phyloP scores from a whole-genome alignment of 2,888 invertebrate genomes.

The Boloria selene region DNA sequence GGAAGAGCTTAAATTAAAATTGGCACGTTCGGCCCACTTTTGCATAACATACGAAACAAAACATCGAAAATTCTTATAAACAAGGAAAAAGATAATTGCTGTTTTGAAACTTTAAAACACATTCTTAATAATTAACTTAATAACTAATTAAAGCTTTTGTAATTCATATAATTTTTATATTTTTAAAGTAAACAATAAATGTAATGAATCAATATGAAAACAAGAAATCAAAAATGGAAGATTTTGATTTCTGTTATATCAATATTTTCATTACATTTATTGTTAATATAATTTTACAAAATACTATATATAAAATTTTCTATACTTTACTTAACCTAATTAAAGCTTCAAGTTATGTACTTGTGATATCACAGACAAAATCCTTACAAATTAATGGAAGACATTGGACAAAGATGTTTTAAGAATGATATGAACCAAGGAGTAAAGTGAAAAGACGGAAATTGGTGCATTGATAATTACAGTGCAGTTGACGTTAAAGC shows the following conservation, averaged over 20 bases:
- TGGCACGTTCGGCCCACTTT: slow-evolving; percentile 77
- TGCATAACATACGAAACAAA: slow-evolving; percentile 43
- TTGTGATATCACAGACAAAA: slow-evolving; percentile 70
- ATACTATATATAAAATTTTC: slow-evolving; percentile 26
- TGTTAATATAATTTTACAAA: slow-evolving; percentile 25
- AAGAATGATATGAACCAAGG: slow-evolving; percentile 47
- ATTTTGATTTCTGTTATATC: slow-evolving; percentile 27
- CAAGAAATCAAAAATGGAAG: slow-evolving; percentile 22
- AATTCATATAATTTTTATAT: slow-evolving; percentile 26
- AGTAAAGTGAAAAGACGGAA: slow-evolving; percentile 52
- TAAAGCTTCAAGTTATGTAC: slow-evolving; percentile 67
- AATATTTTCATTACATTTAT: slow-evolving; percentile 17
- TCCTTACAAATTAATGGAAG: slow-evolving; percentile 71
- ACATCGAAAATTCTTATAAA: slow-evolving; percentile 26
- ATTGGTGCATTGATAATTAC: slow-evolving; percentile 73
- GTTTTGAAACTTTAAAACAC: slow-evolving; percentile 5
- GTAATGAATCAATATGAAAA: slow-evolving; percentile 26
- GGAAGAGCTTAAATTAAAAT: slow-evolving; percentile 49
- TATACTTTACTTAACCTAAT: slow-evolving; percentile 51
- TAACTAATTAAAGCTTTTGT: slow-evolving; percentile 65
- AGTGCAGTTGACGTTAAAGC: slow-evolving; percentile 79
- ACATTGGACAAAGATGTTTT: slow-evolving; percentile 51
- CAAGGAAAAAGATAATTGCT: slow-evolving; percentile 40
- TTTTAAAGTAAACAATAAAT: slow-evolving; percentile 24
- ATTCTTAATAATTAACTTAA: slow-evolving; percentile 43